phyloP scores from a whole-genome alignment of 1,140 invertebrate species.

The Pachypeltis micranthus region DNA sequence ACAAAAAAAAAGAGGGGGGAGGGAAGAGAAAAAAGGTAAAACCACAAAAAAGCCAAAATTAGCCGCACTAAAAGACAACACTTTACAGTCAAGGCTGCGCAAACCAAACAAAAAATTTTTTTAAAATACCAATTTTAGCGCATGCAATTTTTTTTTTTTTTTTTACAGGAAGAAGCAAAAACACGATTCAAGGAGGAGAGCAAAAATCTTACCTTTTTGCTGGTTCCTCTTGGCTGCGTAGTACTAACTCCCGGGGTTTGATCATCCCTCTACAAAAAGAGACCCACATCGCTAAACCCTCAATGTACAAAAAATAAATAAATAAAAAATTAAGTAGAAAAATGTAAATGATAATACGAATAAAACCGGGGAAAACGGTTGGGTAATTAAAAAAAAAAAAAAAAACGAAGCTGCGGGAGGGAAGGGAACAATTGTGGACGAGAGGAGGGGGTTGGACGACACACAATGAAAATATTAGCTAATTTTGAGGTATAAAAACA shows the following conservation, averaged over 20 bases:
- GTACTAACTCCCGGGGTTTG: conserved; percentile 11
- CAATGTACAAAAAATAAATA: background rate
- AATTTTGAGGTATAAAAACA: too few species aligned
- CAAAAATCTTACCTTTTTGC: conserved; percentile 11
- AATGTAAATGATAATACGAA: background rate
- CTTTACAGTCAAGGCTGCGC: too few species aligned
- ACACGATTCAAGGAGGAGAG: background rate
- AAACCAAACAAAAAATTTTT: too few species aligned
- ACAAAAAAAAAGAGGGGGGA: too few species aligned
- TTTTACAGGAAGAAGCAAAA: background rate
- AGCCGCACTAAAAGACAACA: too few species aligned
- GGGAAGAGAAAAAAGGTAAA: too few species aligned
- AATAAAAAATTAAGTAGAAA: background rate
- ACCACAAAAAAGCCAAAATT: too few species aligned
- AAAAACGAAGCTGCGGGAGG: background rate
- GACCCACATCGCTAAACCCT: conserved; percentile 18
- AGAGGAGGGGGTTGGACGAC: too few species aligned
- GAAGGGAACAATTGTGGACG: too few species aligned
- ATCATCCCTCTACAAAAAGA: conserved; percentile 19
- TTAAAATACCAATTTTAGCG: too few species aligned
- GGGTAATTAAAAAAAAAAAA: background rate
- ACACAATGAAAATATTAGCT: too few species aligned
- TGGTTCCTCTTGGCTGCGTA: conserved; percentile 8
- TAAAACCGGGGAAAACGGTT: background rate
- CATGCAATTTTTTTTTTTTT: too few species aligned